Evolutionary conservation across 2,888 invertebrate species (phyloP).

Genomic region (Chymomyza fuscimana): DNA sequence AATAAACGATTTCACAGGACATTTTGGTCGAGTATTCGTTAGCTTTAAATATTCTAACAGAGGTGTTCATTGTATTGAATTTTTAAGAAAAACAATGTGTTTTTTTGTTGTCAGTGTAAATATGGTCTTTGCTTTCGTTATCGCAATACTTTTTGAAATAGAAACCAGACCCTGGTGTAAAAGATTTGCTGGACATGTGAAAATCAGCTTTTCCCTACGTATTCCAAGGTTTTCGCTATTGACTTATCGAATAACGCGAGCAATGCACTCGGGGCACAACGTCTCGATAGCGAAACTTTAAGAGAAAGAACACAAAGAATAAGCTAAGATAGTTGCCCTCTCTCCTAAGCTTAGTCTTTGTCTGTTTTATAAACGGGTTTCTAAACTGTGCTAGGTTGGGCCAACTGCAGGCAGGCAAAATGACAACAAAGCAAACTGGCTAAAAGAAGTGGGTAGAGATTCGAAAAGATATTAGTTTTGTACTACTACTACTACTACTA

Average conservation of each 20-base stretch:
- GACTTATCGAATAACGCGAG: constrained; percentile 38
- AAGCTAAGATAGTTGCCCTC: neutral
- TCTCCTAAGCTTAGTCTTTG: neutral
- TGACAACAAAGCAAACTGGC: constrained; percentile 1
- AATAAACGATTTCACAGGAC: too few species aligned
- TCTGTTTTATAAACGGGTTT: neutral
- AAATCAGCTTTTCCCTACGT: neutral
- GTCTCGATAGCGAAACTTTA: neutral
- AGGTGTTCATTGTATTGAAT: too few species aligned
- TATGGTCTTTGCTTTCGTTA: too few species aligned
- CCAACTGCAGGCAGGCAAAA: neutral
- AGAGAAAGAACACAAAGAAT: neutral
- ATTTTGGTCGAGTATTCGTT: too few species aligned
- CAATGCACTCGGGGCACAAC: constrained; percentile 52
- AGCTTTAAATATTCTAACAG: too few species aligned
- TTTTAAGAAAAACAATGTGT: too few species aligned
- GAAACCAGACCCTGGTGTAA: neutral
- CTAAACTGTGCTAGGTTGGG: neutral
- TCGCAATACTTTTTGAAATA: neutral
- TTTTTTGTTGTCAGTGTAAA: too few species aligned
- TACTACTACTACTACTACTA: neutral
- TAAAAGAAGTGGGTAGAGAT: neutral
- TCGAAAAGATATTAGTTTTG: neutral
- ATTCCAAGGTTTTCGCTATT: neutral
- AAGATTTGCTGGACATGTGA: neutral